These are phyloP conservation scores for Amphipoea lucens DNA, from an alignment of 2,888 invertebrate genomes.

Conservation along the genomic window DNA sequence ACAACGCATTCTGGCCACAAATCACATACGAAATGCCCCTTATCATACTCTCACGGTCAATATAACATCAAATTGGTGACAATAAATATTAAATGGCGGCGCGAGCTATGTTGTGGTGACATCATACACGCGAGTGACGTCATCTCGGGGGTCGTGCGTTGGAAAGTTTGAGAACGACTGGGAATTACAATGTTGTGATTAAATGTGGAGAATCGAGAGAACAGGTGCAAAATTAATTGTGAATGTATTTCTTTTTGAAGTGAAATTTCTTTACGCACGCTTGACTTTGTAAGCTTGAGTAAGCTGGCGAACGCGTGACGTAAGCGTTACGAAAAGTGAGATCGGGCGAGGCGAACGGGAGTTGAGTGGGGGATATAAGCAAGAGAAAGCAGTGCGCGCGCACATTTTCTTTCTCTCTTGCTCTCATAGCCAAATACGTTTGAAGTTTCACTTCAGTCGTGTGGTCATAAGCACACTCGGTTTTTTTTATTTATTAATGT, in stretches of 20 bases:
- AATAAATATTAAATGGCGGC: constrained; percentile 53
- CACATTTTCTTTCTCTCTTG: no score
- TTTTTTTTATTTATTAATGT: no score
- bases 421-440: no score
- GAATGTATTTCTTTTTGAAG: not conserved
- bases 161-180: constrained; percentile 38
- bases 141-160: not conserved
- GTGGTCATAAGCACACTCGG: no score
- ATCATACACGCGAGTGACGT: constrained; percentile 22
- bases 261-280: no score
- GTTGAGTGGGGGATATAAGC: no score
- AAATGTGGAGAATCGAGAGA: not conserved
- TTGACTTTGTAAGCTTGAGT: no score
- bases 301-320: no score
- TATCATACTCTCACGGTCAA: constrained; percentile 10
- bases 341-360: no score
- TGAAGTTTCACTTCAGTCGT: no score
- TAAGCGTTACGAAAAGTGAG: no score
- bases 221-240: constrained; percentile 18
- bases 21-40: constrained; percentile 32
- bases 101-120: constrained; percentile 1
- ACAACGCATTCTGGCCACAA: not conserved
- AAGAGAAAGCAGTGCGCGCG: no score
- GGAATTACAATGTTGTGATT: constrained; percentile 43
- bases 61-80: constrained; percentile 45